Base-by-base conservation (phyloP, 2,888 invertebrate genomes). In the Thysanoteuthis rhombus region DNA sequence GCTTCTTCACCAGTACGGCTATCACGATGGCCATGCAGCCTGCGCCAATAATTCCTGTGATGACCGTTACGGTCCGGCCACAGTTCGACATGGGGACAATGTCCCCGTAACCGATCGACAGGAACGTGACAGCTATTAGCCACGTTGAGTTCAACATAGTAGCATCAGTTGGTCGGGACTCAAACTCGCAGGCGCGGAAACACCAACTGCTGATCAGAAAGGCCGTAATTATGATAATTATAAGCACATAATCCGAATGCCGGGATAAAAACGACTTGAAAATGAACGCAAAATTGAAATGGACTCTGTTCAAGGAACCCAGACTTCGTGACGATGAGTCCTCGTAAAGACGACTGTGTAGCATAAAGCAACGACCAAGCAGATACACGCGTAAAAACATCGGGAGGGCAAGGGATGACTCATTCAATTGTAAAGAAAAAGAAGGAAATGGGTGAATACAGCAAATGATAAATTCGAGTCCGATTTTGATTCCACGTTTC, bases 291-390 rank as follows among this genome's bases (percentile, higher is more conserved):
- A 99, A 99, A 95, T 97, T 97, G 98, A 99, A 99, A 98, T 99
- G 99, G 97, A 99, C 99, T 97, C 99, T 98, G 98, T 99, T 99
- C 97, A 99, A 98, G 12, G 97, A 97, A 12, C 97, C 97, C n/a
- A 97, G 95, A 94, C 96, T 96, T 94, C 97, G 97, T 2, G 97
- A 96, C 19, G 96, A 96, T 45, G 97, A 97, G 94, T 97, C 97
- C 90, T 97, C 96, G 95, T 96, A 97, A 38, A 97, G 95, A 36
- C 96, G 95, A 94, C 96, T 96, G 95, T 97, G 97, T 19, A 97
- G 95, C 96, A 97, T 96, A 42, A 97, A 95, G n/a, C 96, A 96
- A 19, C 97, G 95, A 94, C 96, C 96, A 40, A 97, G 95, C 93
- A 96, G 95, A 95, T 96, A 97, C 38, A 96, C 95, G 16, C 96